These are phyloP conservation scores for Nyctibius bracteatus DNA, from an alignment of 2,113 vertebrate species.

Conservation along the genomic window DNA sequence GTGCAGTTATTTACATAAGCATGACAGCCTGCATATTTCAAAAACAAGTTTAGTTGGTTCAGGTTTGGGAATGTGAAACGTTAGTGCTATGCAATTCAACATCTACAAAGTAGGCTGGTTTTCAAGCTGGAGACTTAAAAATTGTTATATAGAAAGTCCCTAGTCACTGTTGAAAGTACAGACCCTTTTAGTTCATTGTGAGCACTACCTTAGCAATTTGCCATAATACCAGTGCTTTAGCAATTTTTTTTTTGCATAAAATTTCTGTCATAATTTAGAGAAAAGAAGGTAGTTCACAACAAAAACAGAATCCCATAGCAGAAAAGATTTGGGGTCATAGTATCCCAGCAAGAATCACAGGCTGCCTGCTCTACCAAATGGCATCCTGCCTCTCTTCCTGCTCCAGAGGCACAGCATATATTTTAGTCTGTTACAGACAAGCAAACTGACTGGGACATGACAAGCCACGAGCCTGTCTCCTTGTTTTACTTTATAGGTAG, in stretches of 20 bases:
- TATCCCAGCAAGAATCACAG: neutral
- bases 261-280: neutral
- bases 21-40: neutral
- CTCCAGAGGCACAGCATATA: neutral
- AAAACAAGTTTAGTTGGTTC: neutral
- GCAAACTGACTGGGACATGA: neutral
- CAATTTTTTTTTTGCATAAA: neutral
- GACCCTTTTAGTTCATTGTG: rapidly evolving
- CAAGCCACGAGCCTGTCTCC: neutral
- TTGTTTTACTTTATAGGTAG: neutral
- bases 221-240: neutral
- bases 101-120: neutral
- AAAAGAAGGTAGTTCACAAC: rapidly evolving
- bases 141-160: neutral
- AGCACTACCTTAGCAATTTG: neutral
- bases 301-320: neutral
- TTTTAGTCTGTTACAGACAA: neutral
- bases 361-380: neutral
- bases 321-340: neutral
- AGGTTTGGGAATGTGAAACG: neutral
- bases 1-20: neutral
- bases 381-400: neutral
- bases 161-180: neutral
- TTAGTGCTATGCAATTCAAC: neutral
- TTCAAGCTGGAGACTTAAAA: neutral